A percentile compares a stretch with the other conserved stretches of the same genome.
Evolutionary conservation across 2,113 vertebrate species (phyloP).

Genomic region (Heteronetta atricapilla): DNA sequence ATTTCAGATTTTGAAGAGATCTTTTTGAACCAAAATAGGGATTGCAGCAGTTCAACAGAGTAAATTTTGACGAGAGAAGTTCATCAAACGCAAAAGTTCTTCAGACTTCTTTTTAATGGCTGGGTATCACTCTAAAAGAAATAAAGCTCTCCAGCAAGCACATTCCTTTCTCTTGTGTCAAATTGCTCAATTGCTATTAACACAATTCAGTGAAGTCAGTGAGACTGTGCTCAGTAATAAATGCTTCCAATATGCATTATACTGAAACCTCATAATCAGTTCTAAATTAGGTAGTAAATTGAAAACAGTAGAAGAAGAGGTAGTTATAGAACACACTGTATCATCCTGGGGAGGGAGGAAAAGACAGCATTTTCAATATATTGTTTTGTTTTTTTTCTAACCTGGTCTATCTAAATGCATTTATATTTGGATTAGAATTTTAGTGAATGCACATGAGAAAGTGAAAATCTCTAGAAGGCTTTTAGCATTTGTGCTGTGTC

Average conservation of each 20-base stretch:
- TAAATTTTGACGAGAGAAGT: not conserved
- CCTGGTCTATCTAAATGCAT: fast-evolving
- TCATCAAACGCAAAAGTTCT: not conserved
- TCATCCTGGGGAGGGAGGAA: not conserved
- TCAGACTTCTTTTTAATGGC: not conserved
- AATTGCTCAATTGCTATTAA: not conserved
- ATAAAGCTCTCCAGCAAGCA: not conserved
- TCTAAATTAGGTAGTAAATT: not conserved
- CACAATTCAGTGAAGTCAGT: not conserved
- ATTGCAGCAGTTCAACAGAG: not conserved
- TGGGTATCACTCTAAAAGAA: not conserved
- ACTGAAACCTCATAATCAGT: not conserved
- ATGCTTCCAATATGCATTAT: not conserved
- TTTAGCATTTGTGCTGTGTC: not conserved
- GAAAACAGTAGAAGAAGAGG: not conserved
- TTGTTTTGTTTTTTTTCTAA: not conserved
- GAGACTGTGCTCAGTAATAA: not conserved
- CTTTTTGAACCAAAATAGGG: not conserved
- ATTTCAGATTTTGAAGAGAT: not conserved
- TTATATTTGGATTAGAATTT: not conserved
- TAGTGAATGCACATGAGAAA: not conserved
- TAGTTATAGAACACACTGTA: not conserved
- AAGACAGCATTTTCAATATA: not conserved
- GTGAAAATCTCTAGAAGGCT: not conserved
- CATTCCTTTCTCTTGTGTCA: not conserved